phyloP scores from a whole-genome alignment of 1,140 invertebrate genomes.

The Hyposmocoma kahamanoa region DNA sequence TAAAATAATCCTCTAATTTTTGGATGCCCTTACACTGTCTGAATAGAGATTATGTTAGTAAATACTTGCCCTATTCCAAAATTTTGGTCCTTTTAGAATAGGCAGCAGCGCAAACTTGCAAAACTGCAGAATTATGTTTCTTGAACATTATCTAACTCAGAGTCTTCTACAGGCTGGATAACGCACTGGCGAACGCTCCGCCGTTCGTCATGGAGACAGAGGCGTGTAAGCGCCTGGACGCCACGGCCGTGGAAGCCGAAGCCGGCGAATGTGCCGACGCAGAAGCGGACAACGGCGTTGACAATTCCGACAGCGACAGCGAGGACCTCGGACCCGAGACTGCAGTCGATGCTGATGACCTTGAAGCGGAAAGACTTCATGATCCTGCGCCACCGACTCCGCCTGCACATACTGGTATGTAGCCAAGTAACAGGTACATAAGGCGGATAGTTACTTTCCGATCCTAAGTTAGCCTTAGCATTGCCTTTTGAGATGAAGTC shows the following conservation, averaged over 20 bases:
- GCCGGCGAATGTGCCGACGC: constrained; percentile 16
- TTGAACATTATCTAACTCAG: too few relatives aligned
- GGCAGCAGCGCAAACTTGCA: too few relatives aligned
- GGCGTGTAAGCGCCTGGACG: constrained; percentile 41
- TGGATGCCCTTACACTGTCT: too few relatives aligned
- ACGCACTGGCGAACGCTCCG: constrained; percentile 62
- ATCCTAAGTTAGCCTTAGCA: too few relatives aligned
- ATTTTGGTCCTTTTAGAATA: too few relatives aligned
- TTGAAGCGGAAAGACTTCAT: constrained; percentile 76
- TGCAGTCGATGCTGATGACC: constrained; percentile 74
- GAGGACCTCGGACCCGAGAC: constrained; percentile 69
- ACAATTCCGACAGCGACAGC: constrained; percentile 53
- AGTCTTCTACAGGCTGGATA: constrained; percentile 56
- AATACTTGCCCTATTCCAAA: too few relatives aligned
- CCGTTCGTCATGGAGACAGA: constrained; percentile 59
- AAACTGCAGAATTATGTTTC: too few relatives aligned
- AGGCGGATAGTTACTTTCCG: too few relatives aligned
- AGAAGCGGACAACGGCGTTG: constrained; percentile 39
- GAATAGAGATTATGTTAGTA: too few relatives aligned
- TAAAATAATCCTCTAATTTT: too few relatives aligned
- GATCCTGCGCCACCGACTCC: constrained; percentile 75
- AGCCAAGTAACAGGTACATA: too few relatives aligned
- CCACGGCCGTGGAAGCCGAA: constrained; percentile 24
- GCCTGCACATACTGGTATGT: constrained; percentile 72
- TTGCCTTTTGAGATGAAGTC: too few relatives aligned